A percentile compares a stretch with the other conserved stretches of the same genome.
These are phyloP conservation scores for Brachionus manjavacas DNA, from an alignment of 1,140 invertebrate genomes.

Conservation along the genomic window DNA sequence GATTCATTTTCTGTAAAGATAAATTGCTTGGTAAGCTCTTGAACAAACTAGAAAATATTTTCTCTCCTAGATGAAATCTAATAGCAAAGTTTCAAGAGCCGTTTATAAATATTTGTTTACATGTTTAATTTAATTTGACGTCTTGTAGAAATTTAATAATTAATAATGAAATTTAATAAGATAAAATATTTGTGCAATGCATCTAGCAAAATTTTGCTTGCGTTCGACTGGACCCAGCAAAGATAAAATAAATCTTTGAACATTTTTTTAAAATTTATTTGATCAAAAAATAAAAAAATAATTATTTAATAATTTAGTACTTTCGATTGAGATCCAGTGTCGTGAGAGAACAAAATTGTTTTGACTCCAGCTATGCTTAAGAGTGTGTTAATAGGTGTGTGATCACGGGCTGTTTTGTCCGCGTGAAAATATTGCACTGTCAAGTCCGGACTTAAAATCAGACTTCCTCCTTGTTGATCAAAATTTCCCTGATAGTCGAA, in stretches of 20 bases:
- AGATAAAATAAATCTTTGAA: not conserved
- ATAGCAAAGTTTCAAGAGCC: slow-evolving; percentile 3
- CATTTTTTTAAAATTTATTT: not conserved
- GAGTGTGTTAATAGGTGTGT: slow-evolving; percentile 19
- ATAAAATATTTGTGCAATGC: not conserved
- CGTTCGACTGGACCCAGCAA: not conserved
- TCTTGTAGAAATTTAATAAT: slow-evolving; percentile 24
- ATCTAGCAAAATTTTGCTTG: not conserved
- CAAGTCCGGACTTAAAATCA: slow-evolving; percentile 1
- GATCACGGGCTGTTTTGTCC: not conserved
- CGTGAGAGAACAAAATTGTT: not conserved
- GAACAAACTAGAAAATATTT: not conserved
- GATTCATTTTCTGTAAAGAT: slow-evolving; percentile 14
- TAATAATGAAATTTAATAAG: slow-evolving; percentile 29
- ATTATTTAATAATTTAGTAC: not conserved
- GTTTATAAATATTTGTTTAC: slow-evolving; percentile 7
- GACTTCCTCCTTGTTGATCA: slow-evolving; percentile 25
- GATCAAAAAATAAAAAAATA: not conserved
- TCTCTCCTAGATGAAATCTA: slow-evolving; percentile 20
- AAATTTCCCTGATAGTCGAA: slow-evolving; percentile 42
- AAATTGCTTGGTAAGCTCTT: not conserved
- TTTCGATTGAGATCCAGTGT: not conserved
- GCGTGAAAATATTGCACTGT: slow-evolving; percentile 6
- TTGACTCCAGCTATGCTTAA: not conserved
- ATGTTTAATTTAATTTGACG: slow-evolving; percentile 35